Evolutionary conservation across 2,888 invertebrate species (phyloP).

Genomic region (Zhuqinia jingwanae): DNA sequence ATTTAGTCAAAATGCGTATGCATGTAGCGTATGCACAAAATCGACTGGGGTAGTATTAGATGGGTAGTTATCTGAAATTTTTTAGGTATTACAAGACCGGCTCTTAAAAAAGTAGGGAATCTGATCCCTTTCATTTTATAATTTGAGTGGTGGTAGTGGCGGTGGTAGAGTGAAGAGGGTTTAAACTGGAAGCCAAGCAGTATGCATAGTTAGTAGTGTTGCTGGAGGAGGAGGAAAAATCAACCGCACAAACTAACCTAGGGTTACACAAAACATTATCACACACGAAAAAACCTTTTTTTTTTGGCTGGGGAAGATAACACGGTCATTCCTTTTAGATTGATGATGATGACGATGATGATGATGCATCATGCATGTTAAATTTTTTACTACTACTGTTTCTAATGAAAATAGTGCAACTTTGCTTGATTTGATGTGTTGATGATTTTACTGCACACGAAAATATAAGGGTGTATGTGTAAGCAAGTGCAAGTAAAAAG

Average conservation of each 20-base stretch:
- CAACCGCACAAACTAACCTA: conserved; percentile 48
- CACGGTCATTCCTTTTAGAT: conserved; percentile 16
- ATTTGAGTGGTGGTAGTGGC: conserved; percentile 27
- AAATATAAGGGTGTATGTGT: neutral
- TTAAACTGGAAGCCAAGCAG: neutral
- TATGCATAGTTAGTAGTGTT: neutral
- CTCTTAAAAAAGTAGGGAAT: conserved; percentile 42
- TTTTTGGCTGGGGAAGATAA: neutral
- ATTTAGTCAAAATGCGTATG: conserved; percentile 37
- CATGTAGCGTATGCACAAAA: neutral
- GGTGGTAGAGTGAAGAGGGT: conserved; percentile 24
- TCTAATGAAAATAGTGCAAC: conserved; percentile 37
- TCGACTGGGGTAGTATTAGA: conserved; percentile 7
- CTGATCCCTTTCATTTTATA: conserved; percentile 49
- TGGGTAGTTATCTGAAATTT: conserved; percentile 58
- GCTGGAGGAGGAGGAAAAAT: neutral
- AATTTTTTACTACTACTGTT: conserved; percentile 39
- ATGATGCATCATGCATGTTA: conserved; percentile 30
- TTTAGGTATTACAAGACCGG: conserved; percentile 40
- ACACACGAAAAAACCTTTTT: too few relatives aligned
- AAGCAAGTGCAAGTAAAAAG: conserved; percentile 26
- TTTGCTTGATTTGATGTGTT: neutral
- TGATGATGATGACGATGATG: too few relatives aligned
- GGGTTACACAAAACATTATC: conserved; percentile 16
- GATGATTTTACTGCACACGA: neutral